Conservation (phyloP, 2,113 vertebrate genomes). For the human (Homo sapiens) region GRCh38 chr12:102475501-102476000, state of each 20-base stretch:
- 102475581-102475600: constrained; percentile 71
- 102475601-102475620: constrained; percentile 75
- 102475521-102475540: not conserved
- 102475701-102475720: constrained; percentile 96
- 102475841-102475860: not conserved
- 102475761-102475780: constrained; percentile 94
- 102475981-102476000: not conserved
- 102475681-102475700: constrained; percentile 99
- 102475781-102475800: constrained; percentile 93
- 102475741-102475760: constrained; percentile 96
- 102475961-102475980: not conserved
- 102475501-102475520: constrained; percentile 27
- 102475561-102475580: constrained; percentile 24
- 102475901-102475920: not conserved
- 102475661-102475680: constrained; percentile 99
- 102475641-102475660: constrained; percentile 99
- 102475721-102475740: constrained; percentile 92
- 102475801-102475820: constrained; percentile 81
- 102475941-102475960: not conserved
- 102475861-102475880: too few relatives aligned
- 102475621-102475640: constrained; percentile 90
- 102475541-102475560: not conserved
- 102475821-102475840: constrained; percentile 65
- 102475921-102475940: not conserved
- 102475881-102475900: not conserved